phyloP scores from a whole-genome alignment of 1,140 invertebrate genomes.

The Aricia agestis region DNA sequence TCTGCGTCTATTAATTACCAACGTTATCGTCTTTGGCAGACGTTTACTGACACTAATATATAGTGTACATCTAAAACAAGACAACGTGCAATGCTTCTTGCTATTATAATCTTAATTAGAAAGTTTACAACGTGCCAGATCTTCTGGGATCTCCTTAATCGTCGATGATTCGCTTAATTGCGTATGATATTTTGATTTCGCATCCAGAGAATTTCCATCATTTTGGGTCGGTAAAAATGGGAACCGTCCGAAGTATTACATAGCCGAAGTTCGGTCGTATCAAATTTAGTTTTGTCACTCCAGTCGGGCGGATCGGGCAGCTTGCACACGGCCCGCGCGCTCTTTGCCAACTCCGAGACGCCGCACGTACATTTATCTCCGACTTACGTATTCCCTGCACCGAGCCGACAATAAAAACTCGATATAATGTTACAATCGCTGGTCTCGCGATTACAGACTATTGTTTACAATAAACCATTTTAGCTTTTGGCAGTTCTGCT shows the following conservation, averaged over 20 bases:
- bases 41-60: constrained; percentile 7
- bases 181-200: neutral
- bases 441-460: neutral
- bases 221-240: neutral
- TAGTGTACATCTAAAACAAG: constrained; percentile 1
- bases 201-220: neutral
- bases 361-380: constrained; percentile 60
- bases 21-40: neutral
- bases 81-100: neutral
- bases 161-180: neutral
- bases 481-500: constrained; percentile 11
- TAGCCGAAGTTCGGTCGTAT: constrained; percentile 59
- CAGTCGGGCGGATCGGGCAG: constrained; percentile 65
- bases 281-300: constrained; percentile 74
- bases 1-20: neutral
- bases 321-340: constrained; percentile 65
- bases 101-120: constrained; percentile 15
- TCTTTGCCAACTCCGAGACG: constrained; percentile 58
- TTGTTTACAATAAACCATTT: constrained; percentile 12
- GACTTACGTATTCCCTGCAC: constrained; percentile 18
- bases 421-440: constrained; percentile 18
- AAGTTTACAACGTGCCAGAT: constrained; percentile 10
- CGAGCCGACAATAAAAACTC: constrained; percentile 19
- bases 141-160: neutral
- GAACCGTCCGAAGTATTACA: constrained; percentile 19